These are phyloP conservation scores for Acanthornis magna DNA, from an alignment of 2,797 vertebrate species.

Conservation along the genomic window DNA sequence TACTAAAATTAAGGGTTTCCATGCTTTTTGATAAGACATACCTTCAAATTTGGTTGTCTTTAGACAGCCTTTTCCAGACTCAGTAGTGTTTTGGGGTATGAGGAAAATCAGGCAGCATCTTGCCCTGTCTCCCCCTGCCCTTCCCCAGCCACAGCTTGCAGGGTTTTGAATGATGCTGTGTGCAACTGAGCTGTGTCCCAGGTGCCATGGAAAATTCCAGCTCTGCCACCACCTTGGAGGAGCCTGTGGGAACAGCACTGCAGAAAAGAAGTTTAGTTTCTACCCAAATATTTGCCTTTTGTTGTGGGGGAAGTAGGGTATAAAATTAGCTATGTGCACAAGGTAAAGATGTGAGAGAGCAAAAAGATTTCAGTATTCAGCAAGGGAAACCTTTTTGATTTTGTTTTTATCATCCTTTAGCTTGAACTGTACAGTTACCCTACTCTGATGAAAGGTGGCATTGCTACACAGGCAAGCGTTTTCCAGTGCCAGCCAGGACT, in stretches of 20 bases:
- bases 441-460: not conserved
- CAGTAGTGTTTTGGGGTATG: fast-evolving
- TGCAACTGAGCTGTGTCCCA: not conserved
- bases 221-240: not conserved
- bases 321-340: not conserved
- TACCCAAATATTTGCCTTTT: not conserved
- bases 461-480: not conserved
- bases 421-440: not conserved
- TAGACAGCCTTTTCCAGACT: not conserved
- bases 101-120: not conserved
- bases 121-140: not conserved
- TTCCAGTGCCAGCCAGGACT: not conserved
- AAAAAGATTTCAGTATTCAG: not conserved
- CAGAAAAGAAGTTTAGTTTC: not conserved
- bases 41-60: not conserved
- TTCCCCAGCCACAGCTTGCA: not conserved
- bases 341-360: not conserved
- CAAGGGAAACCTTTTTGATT: not conserved
- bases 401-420: not conserved
- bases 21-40: not conserved
- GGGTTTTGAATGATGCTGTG: not conserved
- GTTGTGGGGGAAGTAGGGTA: fast-evolving
- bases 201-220: not conserved
- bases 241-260: not conserved
- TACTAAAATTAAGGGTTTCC: not conserved